Evolutionary conservation across 2,888 invertebrate genomes (phyloP), one percentile per base, ranked within the genome.

Genomic region (Microctonus brassicae): DNA sequence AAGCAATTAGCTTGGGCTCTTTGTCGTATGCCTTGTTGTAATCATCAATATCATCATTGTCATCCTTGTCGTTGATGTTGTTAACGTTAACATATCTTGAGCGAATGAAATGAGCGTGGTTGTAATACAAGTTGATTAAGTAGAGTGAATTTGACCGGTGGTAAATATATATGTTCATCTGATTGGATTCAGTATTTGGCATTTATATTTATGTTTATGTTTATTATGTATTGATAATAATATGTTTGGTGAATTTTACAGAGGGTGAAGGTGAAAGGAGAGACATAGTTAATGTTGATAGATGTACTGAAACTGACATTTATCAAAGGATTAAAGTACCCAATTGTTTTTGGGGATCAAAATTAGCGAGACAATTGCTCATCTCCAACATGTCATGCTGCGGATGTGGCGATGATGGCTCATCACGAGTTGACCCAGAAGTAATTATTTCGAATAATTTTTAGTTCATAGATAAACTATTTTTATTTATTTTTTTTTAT

Each of bases 331-430:
- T 29, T 55, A 63, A 69, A 26, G 33, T 39, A 63, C 11, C 69
- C n/a, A 57, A 64, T 64, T 70, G 52, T 64, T 47, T 70, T 47
- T 42, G 33, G 42, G 47, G 17, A 64, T 74, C 74, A 17, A 42
- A 57, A 29, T 57, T 76, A 13, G 57, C 70, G 4, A 71, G 62
- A 61, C 71, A 55, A 52, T 33, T 77, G 17, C 55, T 75, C 17
- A 74, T 69, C 57, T 65, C 76, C 34, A 78, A 70, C 42, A 85
- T 85, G 85, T 81, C 81, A 67, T 85, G 85, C 67, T 85, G 84
- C 68, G 82, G 82, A 53, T 83, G 84, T 65, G 73, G 80, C 65
- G 84, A 85, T 72, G 85, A 85, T 53, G 74, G 78, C 39, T 78
- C 80, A 68, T 77, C 83, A 22, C 85, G 83, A 77, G 81, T 85